Conservation (phyloP, 2,113 vertebrate genomes). For the Nerophis ophidion region DNA sequence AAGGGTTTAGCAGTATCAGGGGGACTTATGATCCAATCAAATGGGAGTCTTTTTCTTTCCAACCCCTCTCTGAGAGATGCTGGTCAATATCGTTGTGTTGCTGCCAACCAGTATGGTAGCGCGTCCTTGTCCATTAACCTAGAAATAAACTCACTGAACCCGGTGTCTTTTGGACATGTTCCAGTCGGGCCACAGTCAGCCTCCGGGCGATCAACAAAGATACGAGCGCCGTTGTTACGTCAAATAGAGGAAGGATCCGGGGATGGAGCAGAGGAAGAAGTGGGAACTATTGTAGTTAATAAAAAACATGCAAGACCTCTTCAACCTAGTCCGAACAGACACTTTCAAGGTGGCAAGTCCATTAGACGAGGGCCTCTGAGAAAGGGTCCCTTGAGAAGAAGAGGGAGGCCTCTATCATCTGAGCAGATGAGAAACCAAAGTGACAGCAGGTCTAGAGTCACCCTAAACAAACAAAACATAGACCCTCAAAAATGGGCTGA, state of each 20-base stretch:
- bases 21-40: conserved; percentile 58
- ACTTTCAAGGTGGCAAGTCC: conserved; percentile 22
- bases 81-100: conserved; percentile 85
- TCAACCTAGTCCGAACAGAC: conserved; percentile 20
- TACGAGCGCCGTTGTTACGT: conserved; percentile 52
- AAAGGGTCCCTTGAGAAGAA: conserved; percentile 30
- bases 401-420: conserved; percentile 19
- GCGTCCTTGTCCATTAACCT: conserved; percentile 74
- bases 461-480: conserved; percentile 79
- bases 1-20: conserved; percentile 59
- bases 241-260: conserved; percentile 80
- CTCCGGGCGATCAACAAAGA: conserved; percentile 58
- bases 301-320: conserved; percentile 13
- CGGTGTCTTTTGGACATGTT: conserved; percentile 50
- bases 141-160: conserved; percentile 63
- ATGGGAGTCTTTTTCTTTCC: conserved; percentile 78
- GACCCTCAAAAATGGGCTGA: conserved; percentile 87
- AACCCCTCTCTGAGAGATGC: conserved; percentile 64
- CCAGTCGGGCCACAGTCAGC: conserved; percentile 70
- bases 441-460: conserved; percentile 74
- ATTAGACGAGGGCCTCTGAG: conserved; percentile 33
- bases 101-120: conserved; percentile 77
- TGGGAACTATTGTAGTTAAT: conserved; percentile 35
- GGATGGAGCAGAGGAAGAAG: conserved; percentile 46
- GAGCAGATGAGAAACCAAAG: conserved; percentile 75